Percentiles rank a stretch among this genome's conserved stretches.
These are phyloP conservation scores for Drosophila triauraria DNA, from an alignment of 1,140 invertebrate genomes.

Conservation along the genomic window DNA sequence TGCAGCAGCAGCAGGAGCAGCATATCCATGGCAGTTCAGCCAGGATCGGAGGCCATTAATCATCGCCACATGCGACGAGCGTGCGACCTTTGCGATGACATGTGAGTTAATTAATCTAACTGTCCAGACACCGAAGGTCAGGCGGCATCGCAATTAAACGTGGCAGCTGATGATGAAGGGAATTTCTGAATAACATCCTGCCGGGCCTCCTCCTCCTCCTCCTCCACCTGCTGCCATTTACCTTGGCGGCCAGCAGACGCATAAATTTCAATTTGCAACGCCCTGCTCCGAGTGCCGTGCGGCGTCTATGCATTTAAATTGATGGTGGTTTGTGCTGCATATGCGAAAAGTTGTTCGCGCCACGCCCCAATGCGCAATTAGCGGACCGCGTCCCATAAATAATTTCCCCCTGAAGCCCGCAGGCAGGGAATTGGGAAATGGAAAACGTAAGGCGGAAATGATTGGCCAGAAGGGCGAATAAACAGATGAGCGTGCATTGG, in stretches of 20 bases:
- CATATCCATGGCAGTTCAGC: constrained; percentile 15
- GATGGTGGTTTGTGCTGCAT: constrained; percentile 43
- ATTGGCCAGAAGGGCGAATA: constrained; percentile 46
- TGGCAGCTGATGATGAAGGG: constrained; percentile 42
- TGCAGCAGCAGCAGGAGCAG: constrained; percentile 17
- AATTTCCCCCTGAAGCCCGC: constrained; percentile 42
- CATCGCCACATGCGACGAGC: constrained; percentile 62
- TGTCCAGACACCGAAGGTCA: constrained; percentile 69
- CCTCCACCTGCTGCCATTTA: constrained; percentile 2
- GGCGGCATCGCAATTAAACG: constrained; percentile 55
- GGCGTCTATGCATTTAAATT: constrained; percentile 53
- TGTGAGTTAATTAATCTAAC: constrained; percentile 80
- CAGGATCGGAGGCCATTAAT: constrained; percentile 59
- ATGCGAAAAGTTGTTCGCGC: constrained; percentile 70
- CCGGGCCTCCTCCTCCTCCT: not conserved
- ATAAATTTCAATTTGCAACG: constrained; percentile 79
- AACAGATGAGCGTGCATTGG: constrained; percentile 34
- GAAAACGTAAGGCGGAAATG: constrained; percentile 70
- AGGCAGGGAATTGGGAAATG: constrained; percentile 10
- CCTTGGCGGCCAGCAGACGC: constrained; percentile 50
- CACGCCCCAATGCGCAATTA: constrained; percentile 72
- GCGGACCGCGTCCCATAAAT: constrained; percentile 66
- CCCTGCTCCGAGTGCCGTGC: constrained; percentile 2
- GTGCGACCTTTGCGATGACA: constrained; percentile 70
- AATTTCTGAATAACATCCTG: not conserved